Conservation (phyloP, 2,113 vertebrate species). For the Furnarius figulus region DNA sequence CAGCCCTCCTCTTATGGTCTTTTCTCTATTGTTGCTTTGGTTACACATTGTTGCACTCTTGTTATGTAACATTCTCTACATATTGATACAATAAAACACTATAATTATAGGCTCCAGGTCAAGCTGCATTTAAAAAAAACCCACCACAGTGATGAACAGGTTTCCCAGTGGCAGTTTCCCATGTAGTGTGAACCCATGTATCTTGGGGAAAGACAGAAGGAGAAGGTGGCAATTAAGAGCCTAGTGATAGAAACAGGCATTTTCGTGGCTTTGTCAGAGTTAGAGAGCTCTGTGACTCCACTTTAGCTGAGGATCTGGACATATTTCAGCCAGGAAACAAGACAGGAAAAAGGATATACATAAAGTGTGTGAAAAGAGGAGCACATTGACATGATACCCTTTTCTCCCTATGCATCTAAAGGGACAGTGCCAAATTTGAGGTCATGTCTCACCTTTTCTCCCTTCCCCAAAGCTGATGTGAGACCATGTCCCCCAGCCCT, state of each 20-base stretch:
- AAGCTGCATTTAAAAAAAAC: background rate
- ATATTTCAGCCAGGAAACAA: background rate
- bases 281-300: background rate
- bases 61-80: background rate
- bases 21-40: background rate
- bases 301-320: background rate
- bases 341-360: background rate
- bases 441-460: background rate
- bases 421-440: background rate
- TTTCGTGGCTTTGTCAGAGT: background rate
- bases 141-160: background rate
- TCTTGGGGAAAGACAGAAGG: background rate
- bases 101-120: background rate
- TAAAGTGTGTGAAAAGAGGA: background rate
- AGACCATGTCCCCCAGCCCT: fast-evolving
- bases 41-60: background rate
- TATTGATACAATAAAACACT: background rate
- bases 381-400: background rate
- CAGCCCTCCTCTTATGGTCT: fast-evolving
- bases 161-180: background rate
- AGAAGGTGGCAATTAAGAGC: background rate
- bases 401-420: background rate
- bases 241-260: background rate
- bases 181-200: background rate
- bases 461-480: background rate